A percentile compares a stretch with the other conserved stretches of the same genome.
Conservation (phyloP, 2,113 vertebrate species). For the Eptesicus fuscus region DNA sequence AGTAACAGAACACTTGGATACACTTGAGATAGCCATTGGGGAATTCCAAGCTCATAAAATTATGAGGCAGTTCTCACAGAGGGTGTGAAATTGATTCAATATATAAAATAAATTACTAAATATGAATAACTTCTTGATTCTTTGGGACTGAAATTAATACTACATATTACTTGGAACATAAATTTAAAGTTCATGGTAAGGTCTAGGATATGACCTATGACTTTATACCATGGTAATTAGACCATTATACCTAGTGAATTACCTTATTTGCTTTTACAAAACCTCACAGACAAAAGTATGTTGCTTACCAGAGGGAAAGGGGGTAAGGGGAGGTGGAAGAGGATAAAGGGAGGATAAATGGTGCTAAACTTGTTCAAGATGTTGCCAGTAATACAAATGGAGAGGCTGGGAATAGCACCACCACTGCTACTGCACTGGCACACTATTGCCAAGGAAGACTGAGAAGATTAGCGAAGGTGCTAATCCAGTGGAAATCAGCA, state of each 20-base stretch:
- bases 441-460: neutral
- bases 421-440: neutral
- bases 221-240: neutral
- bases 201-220: neutral
- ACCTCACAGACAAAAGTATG: no score
- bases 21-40: neutral
- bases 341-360: neutral
- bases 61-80: constrained; percentile 1
- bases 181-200: constrained; percentile 33
- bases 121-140: constrained; percentile 6
- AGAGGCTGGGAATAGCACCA: neutral
- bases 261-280: neutral
- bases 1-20: neutral
- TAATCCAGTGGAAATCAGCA: neutral
- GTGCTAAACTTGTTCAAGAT: neutral
- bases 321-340: no score
- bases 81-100: constrained; percentile 8
- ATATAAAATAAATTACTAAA: constrained; percentile 25
- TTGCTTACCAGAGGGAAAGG: no score
- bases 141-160: constrained; percentile 45
- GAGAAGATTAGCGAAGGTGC: neutral
- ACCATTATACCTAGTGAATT: neutral
- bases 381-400: neutral
- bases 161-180: constrained; percentile 24
- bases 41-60: constrained; percentile 10